phyloP scores from a whole-genome alignment of 2,797 vertebrate species.

The Gallinago nigripennis region DNA sequence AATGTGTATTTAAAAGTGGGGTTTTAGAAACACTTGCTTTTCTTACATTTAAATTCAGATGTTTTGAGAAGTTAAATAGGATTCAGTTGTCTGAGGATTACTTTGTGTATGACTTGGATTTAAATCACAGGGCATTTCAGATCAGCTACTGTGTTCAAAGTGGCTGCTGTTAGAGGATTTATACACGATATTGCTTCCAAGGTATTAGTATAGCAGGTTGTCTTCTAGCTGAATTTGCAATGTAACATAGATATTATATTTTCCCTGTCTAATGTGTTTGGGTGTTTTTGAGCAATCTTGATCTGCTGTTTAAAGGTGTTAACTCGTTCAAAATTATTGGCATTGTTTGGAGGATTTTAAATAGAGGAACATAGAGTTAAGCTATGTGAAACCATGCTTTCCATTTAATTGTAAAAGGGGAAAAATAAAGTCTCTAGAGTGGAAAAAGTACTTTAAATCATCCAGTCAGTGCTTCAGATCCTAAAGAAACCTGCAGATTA shows the following conservation, averaged over 20 bases:
- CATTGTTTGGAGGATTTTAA: background rate
- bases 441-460: background rate
- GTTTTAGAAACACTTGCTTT: conserved; percentile 33
- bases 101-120: conserved; percentile 61
- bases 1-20: conserved; percentile 19
- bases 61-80: conserved; percentile 62
- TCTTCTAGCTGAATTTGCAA: conserved; percentile 28
- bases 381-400: background rate
- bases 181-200: background rate
- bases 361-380: background rate
- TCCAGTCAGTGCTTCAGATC: background rate
- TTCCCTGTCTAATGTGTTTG: background rate
- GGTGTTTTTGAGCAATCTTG: background rate
- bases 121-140: conserved; percentile 61
- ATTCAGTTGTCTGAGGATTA: conserved; percentile 67
- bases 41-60: conserved; percentile 43
- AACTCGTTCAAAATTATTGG: background rate
- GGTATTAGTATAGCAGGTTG: conserved; percentile 18
- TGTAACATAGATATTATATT: background rate
- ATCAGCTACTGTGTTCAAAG: conserved; percentile 53
- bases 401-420: background rate
- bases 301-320: background rate
- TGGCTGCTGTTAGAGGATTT: conserved; percentile 27
- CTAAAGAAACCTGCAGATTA: background rate
- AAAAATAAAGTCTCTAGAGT: conserved; percentile 1